Evolutionary conservation across 2,113 vertebrate species (phyloP).

Genomic region (Xyliphius kryptos): DNA sequence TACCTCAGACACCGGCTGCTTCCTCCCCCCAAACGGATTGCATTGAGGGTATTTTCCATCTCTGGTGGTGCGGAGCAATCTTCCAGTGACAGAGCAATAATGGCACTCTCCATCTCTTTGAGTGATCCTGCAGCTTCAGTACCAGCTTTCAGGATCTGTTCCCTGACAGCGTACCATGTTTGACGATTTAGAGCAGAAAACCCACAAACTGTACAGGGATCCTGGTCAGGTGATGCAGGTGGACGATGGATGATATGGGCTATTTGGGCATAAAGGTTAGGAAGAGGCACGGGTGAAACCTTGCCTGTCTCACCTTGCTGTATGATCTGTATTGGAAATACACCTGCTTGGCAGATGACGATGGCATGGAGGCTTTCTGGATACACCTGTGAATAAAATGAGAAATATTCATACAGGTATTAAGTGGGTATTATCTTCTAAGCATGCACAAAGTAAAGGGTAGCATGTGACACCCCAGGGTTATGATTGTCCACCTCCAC

Average conservation of each 20-base stretch:
- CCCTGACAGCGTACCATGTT: conserved; percentile 56
- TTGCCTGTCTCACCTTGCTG: conserved; percentile 40
- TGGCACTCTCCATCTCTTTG: conserved; percentile 64
- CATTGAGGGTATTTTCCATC: conserved; percentile 58
- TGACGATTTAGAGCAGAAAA: conserved; percentile 60
- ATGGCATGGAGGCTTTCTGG: conserved; percentile 65
- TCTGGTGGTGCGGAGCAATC: conserved; percentile 53
- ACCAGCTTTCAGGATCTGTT: conserved; percentile 52
- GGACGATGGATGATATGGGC: conserved; percentile 48
- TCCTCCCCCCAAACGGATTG: conserved; percentile 56
- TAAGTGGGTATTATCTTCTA: too few species aligned
- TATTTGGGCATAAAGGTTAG: conserved; percentile 61
- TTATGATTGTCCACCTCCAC: too few species aligned
- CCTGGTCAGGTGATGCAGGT: conserved; percentile 34
- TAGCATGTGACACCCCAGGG: too few species aligned
- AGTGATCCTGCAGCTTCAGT: conserved; percentile 52
- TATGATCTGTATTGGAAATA: conserved; percentile 64
- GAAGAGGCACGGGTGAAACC: conserved; percentile 49
- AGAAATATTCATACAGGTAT: too few species aligned
- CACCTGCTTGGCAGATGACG: conserved; percentile 55
- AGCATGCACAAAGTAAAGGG: too few species aligned
- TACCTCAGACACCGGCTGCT: conserved; percentile 54
- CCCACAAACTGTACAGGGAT: conserved; percentile 53
- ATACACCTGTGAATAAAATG: conserved; percentile 53
- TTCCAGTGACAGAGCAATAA: conserved; percentile 62